These are phyloP conservation scores for Capitella teleta DNA, from an alignment of 1,140 invertebrate species.

Conservation along the genomic window DNA sequence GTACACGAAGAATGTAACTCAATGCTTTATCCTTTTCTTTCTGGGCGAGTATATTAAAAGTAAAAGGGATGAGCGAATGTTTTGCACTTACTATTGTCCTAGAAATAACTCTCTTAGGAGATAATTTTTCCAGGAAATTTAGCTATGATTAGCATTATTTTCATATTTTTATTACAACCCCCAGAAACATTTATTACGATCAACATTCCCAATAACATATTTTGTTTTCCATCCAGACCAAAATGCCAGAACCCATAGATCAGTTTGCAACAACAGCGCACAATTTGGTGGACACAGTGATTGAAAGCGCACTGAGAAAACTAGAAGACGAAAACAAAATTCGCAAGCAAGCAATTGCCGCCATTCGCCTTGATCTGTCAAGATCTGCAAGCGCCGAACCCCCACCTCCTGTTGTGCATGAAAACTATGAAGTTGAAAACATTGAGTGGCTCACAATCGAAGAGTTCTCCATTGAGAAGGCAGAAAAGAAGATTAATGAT, in stretches of 20 bases:
- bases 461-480: constrained; percentile 29
- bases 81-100: no score
- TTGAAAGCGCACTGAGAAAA: constrained; percentile 25
- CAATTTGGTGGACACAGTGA: constrained; percentile 21
- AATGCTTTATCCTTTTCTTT: no score
- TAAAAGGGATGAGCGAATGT: no score
- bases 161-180: no score
- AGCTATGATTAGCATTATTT: no score
- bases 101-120: no score
- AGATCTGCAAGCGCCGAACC: constrained; percentile 20
- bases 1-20: no score
- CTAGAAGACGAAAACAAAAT: constrained; percentile 19
- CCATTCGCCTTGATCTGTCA: constrained; percentile 15
- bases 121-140: no score
- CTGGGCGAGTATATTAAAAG: no score
- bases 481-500: constrained; percentile 35
- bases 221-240: not conserved
- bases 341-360: not conserved
- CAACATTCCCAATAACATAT: no score
- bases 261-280: constrained; percentile 12
- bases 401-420: constrained; percentile 14
- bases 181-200: no score
- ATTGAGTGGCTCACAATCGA: constrained; percentile 37
- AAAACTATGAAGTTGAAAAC: constrained; percentile 31
- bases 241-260: not conserved